Evolutionary conservation across 2,113 vertebrate genomes (phyloP).

Genomic region (Mionectes macconnelli): DNA sequence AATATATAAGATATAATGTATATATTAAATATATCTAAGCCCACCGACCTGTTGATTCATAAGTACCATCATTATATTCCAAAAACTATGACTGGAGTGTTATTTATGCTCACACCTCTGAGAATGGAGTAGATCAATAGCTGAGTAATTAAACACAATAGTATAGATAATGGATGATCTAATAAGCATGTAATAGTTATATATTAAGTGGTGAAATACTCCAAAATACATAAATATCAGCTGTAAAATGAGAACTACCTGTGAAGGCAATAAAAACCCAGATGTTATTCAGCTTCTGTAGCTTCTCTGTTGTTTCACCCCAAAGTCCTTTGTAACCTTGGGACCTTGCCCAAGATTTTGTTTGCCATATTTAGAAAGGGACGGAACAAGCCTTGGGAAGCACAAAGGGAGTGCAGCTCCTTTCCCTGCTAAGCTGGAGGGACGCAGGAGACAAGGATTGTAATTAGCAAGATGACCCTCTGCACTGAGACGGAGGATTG

Average conservation of each 20-base stretch:
- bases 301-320: not conserved
- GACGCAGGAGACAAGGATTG: conserved; percentile 30
- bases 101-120: not conserved
- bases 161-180: not conserved
- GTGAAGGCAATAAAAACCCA: not conserved
- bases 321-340: not conserved
- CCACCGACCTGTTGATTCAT: fast-evolving
- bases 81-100: not conserved
- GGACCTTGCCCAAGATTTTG: not conserved
- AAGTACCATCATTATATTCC: not conserved
- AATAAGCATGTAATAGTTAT: not conserved
- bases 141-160: not conserved
- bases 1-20: not conserved
- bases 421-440: conserved; percentile 12
- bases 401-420: not conserved
- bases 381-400: conserved; percentile 13
- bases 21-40: not conserved
- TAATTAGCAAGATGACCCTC: conserved; percentile 15
- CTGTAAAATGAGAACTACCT: not conserved
- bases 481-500: not conserved
- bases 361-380: not conserved
- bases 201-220: not conserved
- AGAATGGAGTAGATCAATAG: not conserved
- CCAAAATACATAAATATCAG: not conserved
- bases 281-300: not conserved